Evolutionary conservation across 2,797 vertebrate species (phyloP).

Genomic region (Lacerta bilineata): DNA sequence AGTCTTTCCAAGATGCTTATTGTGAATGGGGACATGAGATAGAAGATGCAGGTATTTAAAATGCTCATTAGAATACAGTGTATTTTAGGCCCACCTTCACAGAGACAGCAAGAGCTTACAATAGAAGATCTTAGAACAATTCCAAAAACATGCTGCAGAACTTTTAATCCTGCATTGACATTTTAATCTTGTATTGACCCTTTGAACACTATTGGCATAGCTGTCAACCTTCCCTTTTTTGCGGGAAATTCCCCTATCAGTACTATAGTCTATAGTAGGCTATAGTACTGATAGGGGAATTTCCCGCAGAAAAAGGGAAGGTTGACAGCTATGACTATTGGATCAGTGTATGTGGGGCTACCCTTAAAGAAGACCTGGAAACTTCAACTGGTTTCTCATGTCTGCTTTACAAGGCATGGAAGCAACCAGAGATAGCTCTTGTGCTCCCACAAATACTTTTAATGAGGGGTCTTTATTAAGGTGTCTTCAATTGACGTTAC

Average conservation of each 20-base stretch:
- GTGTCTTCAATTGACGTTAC: not conserved
- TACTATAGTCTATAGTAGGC: too few relatives aligned
- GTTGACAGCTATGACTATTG: too few relatives aligned
- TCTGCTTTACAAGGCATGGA: not conserved
- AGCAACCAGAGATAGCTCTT: not conserved
- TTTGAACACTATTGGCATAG: too few relatives aligned
- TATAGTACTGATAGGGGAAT: too few relatives aligned
- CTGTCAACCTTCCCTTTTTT: too few relatives aligned
- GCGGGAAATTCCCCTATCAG: too few relatives aligned
- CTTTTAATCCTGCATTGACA: not conserved
- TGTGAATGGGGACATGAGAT: not conserved
- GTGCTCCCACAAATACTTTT: not conserved
- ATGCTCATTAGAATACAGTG: not conserved
- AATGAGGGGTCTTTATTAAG: not conserved
- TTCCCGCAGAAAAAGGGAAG: too few relatives aligned
- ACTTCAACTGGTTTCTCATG: too few relatives aligned
- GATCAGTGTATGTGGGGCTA: too few relatives aligned
- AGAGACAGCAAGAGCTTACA: not conserved
- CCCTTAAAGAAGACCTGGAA: too few relatives aligned
- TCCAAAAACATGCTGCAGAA: not conserved
- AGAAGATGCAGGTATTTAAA: not conserved
- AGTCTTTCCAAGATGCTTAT: not conserved
- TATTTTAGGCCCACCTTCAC: not conserved
- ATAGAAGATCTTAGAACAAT: not conserved
- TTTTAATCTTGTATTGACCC: too few relatives aligned